These are phyloP conservation scores for Folsomia manolachei DNA, from an alignment of 2,888 invertebrate species.

Conservation along the genomic window DNA sequence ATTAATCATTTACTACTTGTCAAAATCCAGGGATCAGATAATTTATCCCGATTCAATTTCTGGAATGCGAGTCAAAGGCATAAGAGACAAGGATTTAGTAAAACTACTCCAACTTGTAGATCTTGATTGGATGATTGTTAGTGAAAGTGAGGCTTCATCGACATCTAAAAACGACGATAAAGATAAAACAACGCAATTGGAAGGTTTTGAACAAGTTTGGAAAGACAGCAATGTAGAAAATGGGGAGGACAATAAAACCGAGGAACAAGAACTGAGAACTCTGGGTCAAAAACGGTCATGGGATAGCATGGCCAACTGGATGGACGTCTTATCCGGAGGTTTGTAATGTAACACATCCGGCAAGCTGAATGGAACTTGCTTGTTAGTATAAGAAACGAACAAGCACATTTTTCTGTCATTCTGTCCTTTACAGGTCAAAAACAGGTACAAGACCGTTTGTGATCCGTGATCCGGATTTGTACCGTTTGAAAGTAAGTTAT, in stretches of 20 bases:
- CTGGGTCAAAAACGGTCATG: conserved; percentile 57
- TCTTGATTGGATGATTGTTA: conserved; percentile 57
- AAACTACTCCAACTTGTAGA: conserved; percentile 59
- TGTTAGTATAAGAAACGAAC: too few species aligned
- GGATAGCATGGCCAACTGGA: conserved; percentile 95
- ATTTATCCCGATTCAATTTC: conserved; percentile 91
- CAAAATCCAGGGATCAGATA: conserved; percentile 71
- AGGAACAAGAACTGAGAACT: conserved; percentile 17
- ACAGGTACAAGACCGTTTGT: too few species aligned
- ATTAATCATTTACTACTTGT: neutral
- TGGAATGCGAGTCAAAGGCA: conserved; percentile 68
- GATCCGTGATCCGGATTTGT: too few species aligned
- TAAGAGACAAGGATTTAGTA: conserved; percentile 73
- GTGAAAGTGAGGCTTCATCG: conserved; percentile 58
- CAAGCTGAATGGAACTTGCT: too few species aligned
- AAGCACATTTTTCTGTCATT: too few species aligned
- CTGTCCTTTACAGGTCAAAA: too few species aligned
- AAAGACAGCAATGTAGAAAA: neutral
- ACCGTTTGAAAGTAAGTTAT: too few species aligned
- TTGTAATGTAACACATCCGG: conserved; percentile 96
- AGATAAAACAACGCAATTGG: too few species aligned
- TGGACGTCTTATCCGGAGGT: conserved; percentile 96
- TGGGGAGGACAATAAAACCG: neutral
- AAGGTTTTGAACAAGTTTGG: conserved; percentile 9
- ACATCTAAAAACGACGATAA: conserved; percentile 49